Evolutionary conservation across 2,888 invertebrate genomes (phyloP), one percentile per base, ranked within the genome.

Genomic region (Matsumyia berberina): DNA sequence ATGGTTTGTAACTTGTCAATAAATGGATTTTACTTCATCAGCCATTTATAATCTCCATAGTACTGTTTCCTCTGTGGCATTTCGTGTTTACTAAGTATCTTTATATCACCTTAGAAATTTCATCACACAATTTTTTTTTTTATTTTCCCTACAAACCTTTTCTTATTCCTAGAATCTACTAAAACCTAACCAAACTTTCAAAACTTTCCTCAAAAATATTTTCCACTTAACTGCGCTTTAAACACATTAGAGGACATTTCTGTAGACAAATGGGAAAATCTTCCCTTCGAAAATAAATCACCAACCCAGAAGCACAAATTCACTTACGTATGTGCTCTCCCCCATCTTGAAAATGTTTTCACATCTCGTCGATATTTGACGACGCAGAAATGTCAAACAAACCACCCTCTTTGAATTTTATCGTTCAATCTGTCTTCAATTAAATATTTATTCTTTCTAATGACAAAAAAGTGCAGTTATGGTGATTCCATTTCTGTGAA

Each of bases 371-470:
- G 55, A 67, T 37, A 31, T 64, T 57, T 57, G 76, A 70, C 69
- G 58, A 66, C 74, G 58, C 57, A 70, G 24, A 80, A 80, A 70
- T 70, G 85, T 80, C 85, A 85, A 85, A 80, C 74, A 85, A 80
- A 80, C 85, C 80, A 80, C 80, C 85, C 83, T 58, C 64, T 80
- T 60, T 80, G 35, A 37, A 12, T 70, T 80, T 85, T 80, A 85
- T 85, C 70, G 80, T 81, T 81, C 81, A 86, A 86, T 86, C 85
- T 80, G 80, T 55, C 85, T 86, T 80, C 85, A 86, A 86, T 86
- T 86, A 86, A 81, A 81, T 86, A 77, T 86, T 86, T 86, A 81
- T 86, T 86, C 64, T 72, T 76, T 62, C 72, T 81, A 81, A 86
- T 76, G 86, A 86, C 76, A 80, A 49, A 72, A 69, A 69, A 79